phyloP scores from a whole-genome alignment of 1,140 invertebrate species.

The Brachystomella parvula region DNA sequence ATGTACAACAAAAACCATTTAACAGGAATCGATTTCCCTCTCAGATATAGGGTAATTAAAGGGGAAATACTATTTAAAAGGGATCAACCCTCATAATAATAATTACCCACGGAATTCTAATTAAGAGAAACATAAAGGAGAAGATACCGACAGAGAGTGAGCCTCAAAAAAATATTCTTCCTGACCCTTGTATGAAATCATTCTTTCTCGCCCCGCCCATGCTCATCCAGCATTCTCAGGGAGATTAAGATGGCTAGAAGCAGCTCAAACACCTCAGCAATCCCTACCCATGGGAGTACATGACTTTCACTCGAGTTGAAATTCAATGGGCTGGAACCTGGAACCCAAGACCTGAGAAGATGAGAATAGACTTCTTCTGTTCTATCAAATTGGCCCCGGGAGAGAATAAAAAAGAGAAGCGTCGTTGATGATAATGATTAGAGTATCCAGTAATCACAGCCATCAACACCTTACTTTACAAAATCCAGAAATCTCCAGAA shows the following conservation, averaged over 20 bases:
- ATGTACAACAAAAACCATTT: not conserved
- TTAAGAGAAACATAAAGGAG: not conserved
- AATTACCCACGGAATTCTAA: not conserved
- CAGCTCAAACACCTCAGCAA: no score
- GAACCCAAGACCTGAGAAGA: no score
- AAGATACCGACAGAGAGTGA: not conserved
- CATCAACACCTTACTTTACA: not conserved
- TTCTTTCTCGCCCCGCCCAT: no score
- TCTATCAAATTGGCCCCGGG: conserved; percentile 4
- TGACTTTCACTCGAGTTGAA: no score
- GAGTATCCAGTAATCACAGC: not conserved
- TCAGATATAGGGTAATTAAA: not conserved
- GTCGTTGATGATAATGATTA: conserved; percentile 4
- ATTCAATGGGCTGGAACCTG: no score
- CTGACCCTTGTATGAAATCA: no score
- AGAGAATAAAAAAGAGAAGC: not conserved
- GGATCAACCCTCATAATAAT: no score
- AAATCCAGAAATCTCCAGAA: not conserved
- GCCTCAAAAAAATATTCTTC: not conserved
- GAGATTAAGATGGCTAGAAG: no score
- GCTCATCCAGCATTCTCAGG: no score
- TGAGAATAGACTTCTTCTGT: no score
- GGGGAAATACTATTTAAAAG: no score
- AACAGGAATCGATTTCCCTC: not conserved
- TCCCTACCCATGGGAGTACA: no score